Evolutionary conservation across 1,140 invertebrate species (phyloP).

Genomic region (Mizuhopecten yessoensis): DNA sequence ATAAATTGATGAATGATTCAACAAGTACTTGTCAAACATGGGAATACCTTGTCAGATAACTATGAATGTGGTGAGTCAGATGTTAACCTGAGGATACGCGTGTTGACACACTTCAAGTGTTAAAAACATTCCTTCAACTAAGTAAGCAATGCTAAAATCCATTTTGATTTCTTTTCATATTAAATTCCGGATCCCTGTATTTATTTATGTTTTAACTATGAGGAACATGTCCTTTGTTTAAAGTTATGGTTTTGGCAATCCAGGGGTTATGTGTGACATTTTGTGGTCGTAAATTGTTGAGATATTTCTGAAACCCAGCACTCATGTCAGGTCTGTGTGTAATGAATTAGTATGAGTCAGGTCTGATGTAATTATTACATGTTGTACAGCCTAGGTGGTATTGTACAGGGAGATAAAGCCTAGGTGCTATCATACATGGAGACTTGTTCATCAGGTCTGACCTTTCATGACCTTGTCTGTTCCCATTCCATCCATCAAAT

Average conservation of each 20-base stretch:
- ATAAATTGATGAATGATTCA: neutral
- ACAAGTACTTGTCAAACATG: neutral
- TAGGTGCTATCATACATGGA: neutral
- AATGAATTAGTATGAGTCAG: constrained; percentile 26
- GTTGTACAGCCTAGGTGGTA: neutral
- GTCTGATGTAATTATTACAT: constrained; percentile 11
- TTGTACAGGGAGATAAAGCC: neutral
- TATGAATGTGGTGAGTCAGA: neutral
- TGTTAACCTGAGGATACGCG: too few relatives aligned
- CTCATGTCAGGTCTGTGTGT: neutral
- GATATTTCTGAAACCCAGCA: neutral
- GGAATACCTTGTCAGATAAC: neutral
- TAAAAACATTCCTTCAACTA: too few relatives aligned
- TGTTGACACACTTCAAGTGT: too few relatives aligned
- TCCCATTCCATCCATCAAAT: constrained; percentile 5
- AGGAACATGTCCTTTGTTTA: neutral
- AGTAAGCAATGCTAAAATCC: too few relatives aligned
- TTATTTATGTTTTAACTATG: neutral
- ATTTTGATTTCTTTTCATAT: neutral
- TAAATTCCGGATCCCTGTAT: neutral
- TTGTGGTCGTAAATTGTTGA: constrained; percentile 12
- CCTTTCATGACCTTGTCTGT: neutral
- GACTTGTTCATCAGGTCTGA: constrained; percentile 14
- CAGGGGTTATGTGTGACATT: neutral
- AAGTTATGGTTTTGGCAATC: neutral